phyloP scores from a whole-genome alignment of 2,113 vertebrate species.

The Corvus hawaiiensis region DNA sequence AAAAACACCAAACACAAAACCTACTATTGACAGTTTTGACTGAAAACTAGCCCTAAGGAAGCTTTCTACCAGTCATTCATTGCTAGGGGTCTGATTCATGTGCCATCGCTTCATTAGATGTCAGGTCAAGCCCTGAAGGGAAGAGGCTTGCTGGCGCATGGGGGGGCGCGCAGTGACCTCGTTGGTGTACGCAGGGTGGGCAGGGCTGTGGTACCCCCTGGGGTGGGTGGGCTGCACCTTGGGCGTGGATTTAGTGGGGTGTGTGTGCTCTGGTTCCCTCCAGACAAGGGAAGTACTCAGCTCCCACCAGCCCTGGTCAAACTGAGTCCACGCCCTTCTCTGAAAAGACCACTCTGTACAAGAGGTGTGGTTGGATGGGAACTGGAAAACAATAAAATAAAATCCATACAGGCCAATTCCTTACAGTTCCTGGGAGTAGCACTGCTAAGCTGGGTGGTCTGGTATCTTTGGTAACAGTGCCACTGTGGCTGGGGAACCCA shows the following conservation, averaged over 20 bases:
- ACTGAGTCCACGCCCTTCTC: neutral
- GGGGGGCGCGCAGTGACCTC: accelerated
- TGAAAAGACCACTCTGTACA: neutral
- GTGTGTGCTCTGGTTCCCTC: accelerated
- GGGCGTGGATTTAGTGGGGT: accelerated
- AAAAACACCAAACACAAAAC: neutral
- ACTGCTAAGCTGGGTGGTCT: neutral
- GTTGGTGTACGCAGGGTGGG: neutral
- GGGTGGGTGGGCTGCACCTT: neutral
- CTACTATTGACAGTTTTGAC: neutral
- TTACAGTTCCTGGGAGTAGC: neutral
- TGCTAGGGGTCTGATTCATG: conserved; percentile 2
- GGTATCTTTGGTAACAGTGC: neutral
- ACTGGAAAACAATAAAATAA: neutral
- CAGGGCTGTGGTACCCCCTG: neutral
- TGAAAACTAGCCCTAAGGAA: neutral
- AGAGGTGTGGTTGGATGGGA: neutral
- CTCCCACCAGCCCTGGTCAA: neutral
- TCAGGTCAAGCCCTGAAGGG: neutral
- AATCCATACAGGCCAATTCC: neutral
- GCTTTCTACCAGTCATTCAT: conserved; percentile 53
- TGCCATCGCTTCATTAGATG: conserved; percentile 23
- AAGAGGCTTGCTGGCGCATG: neutral
- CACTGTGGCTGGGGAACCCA: neutral
- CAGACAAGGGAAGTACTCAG: neutral